Percentiles rank a stretch among this genome's conserved stretches.
Evolutionary conservation across 2,797 vertebrate genomes (phyloP).

Genomic region (Melanogrammus aeglefinus): DNA sequence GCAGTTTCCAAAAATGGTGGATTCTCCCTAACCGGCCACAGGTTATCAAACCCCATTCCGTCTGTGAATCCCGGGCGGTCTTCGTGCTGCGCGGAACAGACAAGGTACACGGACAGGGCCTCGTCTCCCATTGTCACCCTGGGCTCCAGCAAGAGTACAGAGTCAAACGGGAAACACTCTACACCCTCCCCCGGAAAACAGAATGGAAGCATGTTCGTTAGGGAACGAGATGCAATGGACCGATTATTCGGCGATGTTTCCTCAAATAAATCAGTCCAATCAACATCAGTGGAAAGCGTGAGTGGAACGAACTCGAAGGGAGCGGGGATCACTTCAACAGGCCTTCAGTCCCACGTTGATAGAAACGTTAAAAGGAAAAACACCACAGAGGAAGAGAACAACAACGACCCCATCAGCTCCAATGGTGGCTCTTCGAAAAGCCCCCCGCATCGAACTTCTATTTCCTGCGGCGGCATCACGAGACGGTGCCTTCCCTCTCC

Average conservation of each 20-base stretch:
- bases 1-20: constrained; percentile 43
- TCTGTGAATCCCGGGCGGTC: constrained; percentile 42
- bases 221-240: constrained; percentile 21
- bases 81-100: constrained; percentile 39
- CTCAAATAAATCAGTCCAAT: constrained; percentile 39
- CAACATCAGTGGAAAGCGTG: constrained; percentile 52
- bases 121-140: constrained; percentile 91
- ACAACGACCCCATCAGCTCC: background rate
- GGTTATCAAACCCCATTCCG: constrained; percentile 37
- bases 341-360: constrained; percentile 30
- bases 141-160: constrained; percentile 57
- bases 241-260: constrained; percentile 30
- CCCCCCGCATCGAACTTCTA: constrained; percentile 21
- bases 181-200: constrained; percentile 26
- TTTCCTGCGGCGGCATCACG: constrained; percentile 14
- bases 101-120: constrained; percentile 83
- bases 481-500: constrained; percentile 30
- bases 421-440: constrained; percentile 11
- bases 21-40: constrained; percentile 47
- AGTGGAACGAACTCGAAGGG: constrained; percentile 44
- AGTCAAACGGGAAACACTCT: constrained; percentile 48
- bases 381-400: constrained; percentile 16
- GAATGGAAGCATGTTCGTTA: constrained; percentile 21
- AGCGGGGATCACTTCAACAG: constrained; percentile 25
- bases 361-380: constrained; percentile 27